Evolutionary conservation across 2,113 vertebrate species (phyloP), one percentile per base, ranked within the genome.

Genomic region (Larimichthys crocea): DNA sequence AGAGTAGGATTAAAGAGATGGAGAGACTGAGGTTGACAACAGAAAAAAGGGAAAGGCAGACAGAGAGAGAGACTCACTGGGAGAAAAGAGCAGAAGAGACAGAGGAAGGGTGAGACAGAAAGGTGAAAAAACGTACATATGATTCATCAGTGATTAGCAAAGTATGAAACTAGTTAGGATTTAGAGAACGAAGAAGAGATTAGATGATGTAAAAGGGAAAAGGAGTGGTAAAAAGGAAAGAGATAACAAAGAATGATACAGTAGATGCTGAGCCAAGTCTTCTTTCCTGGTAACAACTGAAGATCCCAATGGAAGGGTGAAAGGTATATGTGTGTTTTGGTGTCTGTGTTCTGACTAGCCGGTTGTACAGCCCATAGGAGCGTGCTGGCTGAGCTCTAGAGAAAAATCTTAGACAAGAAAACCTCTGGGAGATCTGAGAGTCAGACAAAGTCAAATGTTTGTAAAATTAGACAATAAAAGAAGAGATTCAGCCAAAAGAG

Each of bases 81-180:
- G n/a, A 59, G 26, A 40, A 66, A 26, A 66, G 9, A 70, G 31
- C 2, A n/a, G 3, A 22, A 15, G 11, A 62, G 48, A 79, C 4
- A 12, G 16, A 62, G 15, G 31, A 68, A 76, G 17, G 48, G 10
- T 24, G 46, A 73, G 24, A 63, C 49, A 61, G 61, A 71, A 42
- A 72, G 22, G 46, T 44, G 49, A 74, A 55, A 53, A 15, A 60
- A 20, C 65, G 16, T 22, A 46, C 8, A 16, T 63, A 57, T 29
- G 40, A 74, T 57, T 81, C n/a, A 64, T 74, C 42, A 70, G 62
- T 74, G 48, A 62, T 80, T 67, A 73, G 40, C 76, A 61, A 79
- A 53, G 62, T 42, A 66, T 57, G 60, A 79, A 72, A 83, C 61
- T 20, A 68, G 40, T 3, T 0, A 46, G 57, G 31, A 83, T 63